Evolutionary conservation across 2,888 invertebrate genomes (phyloP).

Genomic region (Stictocephala bisonia): DNA sequence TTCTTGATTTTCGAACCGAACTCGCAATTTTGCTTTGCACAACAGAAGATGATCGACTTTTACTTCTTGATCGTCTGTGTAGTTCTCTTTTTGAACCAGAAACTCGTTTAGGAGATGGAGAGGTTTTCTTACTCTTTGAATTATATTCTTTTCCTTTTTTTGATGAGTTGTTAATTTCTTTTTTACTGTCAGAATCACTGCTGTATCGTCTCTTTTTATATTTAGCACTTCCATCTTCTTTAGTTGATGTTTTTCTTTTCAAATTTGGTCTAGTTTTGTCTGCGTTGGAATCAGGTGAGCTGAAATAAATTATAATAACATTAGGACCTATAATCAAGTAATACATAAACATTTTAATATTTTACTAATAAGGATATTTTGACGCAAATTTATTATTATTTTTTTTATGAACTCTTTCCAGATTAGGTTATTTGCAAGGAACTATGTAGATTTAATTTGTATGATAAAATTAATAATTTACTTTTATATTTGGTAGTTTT

Average conservation of each 20-base stretch:
- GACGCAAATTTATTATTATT: too few species aligned
- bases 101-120: neutral
- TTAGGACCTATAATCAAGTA: too few species aligned
- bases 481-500: too few species aligned
- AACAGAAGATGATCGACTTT: neutral
- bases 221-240: conserved; percentile 73
- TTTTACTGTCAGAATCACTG: conserved; percentile 57
- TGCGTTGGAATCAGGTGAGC: conserved; percentile 69
- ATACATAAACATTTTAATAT: too few species aligned
- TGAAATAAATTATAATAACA: too few species aligned
- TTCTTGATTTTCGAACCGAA: neutral
- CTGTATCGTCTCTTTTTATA: conserved; percentile 54
- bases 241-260: conserved; percentile 77
- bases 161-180: conserved; percentile 45
- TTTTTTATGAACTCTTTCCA: too few species aligned
- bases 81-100: neutral
- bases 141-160: conserved; percentile 16
- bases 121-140: conserved; percentile 18
- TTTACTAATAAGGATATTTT: too few species aligned
- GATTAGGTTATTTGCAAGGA: too few species aligned
- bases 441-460: too few species aligned
- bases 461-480: too few species aligned
- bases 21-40: neutral
- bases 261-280: conserved; percentile 42
- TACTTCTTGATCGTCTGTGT: conserved; percentile 6